Evolutionary conservation across 2,797 vertebrate genomes (phyloP).

Genomic region (Podarcis siculus): DNA sequence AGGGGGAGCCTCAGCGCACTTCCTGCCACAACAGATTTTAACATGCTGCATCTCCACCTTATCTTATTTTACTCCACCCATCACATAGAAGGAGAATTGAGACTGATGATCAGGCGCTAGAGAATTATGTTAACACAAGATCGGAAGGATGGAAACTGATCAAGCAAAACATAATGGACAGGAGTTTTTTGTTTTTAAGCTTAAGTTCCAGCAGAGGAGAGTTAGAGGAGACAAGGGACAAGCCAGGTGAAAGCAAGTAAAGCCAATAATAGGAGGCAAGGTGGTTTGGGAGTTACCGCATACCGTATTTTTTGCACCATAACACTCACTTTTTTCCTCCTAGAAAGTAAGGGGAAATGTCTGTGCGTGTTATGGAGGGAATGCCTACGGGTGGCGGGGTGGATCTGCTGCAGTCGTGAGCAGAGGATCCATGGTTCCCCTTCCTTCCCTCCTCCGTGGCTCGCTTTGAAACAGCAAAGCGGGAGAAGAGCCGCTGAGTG

Average conservation of each 20-base stretch:
- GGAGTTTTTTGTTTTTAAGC: too few relatives aligned
- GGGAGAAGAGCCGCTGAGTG: too few relatives aligned
- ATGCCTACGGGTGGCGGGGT: too few relatives aligned
- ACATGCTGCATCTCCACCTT: not conserved
- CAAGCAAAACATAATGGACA: not conserved
- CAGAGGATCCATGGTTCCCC: too few relatives aligned
- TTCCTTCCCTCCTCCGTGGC: too few relatives aligned
- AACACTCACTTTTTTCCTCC: too few relatives aligned
- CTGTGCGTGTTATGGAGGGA: too few relatives aligned
- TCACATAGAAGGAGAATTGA: not conserved
- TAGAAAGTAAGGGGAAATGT: too few relatives aligned
- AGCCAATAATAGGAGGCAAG: not conserved
- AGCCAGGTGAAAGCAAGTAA: not conserved
- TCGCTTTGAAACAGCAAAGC: too few relatives aligned
- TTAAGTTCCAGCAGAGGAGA: not conserved
- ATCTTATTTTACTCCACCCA: not conserved
- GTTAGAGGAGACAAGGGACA: not conserved
- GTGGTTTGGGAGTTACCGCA: not conserved
- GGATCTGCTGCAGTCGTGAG: too few relatives aligned
- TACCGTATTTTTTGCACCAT: too few relatives aligned
- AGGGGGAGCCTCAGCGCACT: not conserved
- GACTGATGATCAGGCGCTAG: not conserved
- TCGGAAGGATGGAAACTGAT: not conserved
- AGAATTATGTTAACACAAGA: not conserved
- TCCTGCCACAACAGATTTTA: not conserved